Evolutionary conservation across 2,113 vertebrate species (phyloP).

Genomic region (Empidonax traillii): DNA sequence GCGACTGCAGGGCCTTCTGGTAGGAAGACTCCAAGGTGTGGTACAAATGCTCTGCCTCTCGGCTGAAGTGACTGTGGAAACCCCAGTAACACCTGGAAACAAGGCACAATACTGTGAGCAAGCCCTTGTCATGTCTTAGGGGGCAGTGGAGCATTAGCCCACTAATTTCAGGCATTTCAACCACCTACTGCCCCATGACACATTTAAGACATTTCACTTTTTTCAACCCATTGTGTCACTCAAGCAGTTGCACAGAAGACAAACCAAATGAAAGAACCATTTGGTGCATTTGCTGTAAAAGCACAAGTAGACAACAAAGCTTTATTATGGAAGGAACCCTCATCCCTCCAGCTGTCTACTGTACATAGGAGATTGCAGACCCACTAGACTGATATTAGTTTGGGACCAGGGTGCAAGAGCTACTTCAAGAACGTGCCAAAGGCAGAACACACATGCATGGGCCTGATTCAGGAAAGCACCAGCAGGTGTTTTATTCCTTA

Average conservation of each 20-base stretch:
- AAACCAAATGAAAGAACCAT: background rate
- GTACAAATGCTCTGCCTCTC: conserved; percentile 94
- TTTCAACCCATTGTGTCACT: background rate
- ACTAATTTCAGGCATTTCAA: background rate
- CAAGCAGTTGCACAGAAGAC: background rate
- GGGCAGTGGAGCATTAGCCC: background rate
- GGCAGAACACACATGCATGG: background rate
- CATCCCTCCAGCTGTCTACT: background rate
- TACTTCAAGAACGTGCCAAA: background rate
- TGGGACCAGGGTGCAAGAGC: background rate
- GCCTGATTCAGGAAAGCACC: background rate
- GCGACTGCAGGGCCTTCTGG: conserved; percentile 95
- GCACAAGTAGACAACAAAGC: background rate
- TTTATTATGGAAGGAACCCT: background rate
- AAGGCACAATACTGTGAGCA: background rate
- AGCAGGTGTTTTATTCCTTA: background rate
- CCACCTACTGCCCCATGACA: background rate
- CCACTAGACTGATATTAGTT: background rate
- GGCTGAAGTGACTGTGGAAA: conserved; percentile 93
- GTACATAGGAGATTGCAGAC: fast-evolving
- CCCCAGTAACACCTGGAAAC: conserved; percentile 93
- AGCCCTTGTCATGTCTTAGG: background rate
- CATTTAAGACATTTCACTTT: background rate
- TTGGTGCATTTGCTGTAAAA: background rate
- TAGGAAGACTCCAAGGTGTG: conserved; percentile 93